Evolutionary conservation across 2,797 vertebrate species (phyloP), one percentile per base, ranked within the genome.

Genomic region (Bradypodion ventrale): DNA sequence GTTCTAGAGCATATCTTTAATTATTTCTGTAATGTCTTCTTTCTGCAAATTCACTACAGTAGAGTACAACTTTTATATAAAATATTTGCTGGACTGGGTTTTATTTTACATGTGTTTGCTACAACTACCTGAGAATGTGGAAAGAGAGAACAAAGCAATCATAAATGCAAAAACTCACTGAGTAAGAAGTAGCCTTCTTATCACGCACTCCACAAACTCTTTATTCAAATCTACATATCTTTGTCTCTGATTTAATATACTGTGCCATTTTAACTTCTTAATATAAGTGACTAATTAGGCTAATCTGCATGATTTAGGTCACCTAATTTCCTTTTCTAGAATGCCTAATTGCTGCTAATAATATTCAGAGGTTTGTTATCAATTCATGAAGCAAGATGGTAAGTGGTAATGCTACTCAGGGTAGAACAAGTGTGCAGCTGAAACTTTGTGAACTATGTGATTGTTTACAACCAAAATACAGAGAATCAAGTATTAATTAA

Each of bases 241-340:
- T 32, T 83, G 76, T 88, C 40, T 87, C 42, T 29, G 10, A 29
- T 73, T 6, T 89, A 84, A 82, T 70, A 70, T 16, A 27, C 80
- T 59, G n/a, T 9, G 29, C 60, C 3, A 74, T 63, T 82, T n/a
- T 69, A 27, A 82, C 25, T 83, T 85, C 40, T 72, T 85, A 81
- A 6, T 35, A 25, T 16, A 12, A 77, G 65, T 40, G 84, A 70
- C 44, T 89, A 85, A 89, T 89, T 88, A 91, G 85, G 19, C 68
- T 27, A 83, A 27, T 85, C 69, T 82, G 65, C 10, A 68, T 81
- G 62, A 87, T 87, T 88, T 87, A 90, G 42, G 66, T 52, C 52
- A 7, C 75, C n/a, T 78, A 27, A 77, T 68, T 84, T 32, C 68
- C 29, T 83, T 40, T 84, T 44, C 25, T 77, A 29, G 32, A 83